phyloP scores from a whole-genome alignment of 2,113 vertebrate species.

The Sarotherodon lohbergeri region DNA sequence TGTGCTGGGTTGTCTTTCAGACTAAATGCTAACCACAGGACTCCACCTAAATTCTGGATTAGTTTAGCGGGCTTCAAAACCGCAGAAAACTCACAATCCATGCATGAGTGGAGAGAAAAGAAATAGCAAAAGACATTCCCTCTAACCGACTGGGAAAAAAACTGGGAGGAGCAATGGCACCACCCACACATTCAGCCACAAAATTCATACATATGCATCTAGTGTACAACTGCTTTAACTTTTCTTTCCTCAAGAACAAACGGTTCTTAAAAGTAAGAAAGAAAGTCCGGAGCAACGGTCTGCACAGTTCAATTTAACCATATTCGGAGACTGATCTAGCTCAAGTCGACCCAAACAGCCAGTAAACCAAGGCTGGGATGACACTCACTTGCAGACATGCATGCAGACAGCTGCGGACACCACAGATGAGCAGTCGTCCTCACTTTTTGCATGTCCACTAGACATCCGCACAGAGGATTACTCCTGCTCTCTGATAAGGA shows the following conservation, averaged over 20 bases:
- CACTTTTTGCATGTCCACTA: neutral
- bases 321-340: neutral
- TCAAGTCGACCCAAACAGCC: neutral
- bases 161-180: constrained; percentile 1
- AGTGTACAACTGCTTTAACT: neutral
- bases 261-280: neutral
- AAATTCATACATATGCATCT: neutral
- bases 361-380: neutral
- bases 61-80: constrained; percentile 46
- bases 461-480: neutral
- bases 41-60: constrained; percentile 66
- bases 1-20: constrained; percentile 35
- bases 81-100: constrained; percentile 21
- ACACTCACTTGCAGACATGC: neutral
- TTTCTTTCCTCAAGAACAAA: neutral
- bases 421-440: neutral
- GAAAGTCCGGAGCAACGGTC: neutral
- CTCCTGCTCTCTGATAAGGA: neutral
- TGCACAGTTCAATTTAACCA: neutral
- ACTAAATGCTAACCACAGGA: constrained; percentile 53
- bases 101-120: constrained; percentile 26
- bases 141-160: neutral
- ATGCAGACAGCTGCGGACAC: neutral
- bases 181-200: neutral
- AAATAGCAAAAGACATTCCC: constrained; percentile 15